Evolutionary conservation across 2,888 invertebrate species (phyloP).

Genomic region (Spilosoma lubricipeda): DNA sequence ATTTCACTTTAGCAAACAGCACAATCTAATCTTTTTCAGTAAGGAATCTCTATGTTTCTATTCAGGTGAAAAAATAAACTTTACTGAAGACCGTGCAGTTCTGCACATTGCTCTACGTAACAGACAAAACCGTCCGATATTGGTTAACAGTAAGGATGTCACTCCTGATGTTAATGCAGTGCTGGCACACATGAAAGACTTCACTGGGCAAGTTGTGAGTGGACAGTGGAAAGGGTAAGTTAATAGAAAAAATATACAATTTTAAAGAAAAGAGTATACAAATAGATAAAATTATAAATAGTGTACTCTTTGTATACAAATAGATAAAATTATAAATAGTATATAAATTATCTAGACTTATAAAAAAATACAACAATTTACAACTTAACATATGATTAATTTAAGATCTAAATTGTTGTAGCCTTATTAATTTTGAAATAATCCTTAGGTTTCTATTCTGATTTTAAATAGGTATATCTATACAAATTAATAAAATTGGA

Average conservation of each 20-base stretch:
- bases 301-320: too few relatives aligned
- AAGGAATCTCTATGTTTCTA: neutral
- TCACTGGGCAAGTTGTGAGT: slow-evolving; percentile 91
- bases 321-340: too few relatives aligned
- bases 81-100: slow-evolving; percentile 98
- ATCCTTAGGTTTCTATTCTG: too few relatives aligned
- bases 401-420: too few relatives aligned
- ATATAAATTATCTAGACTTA: too few relatives aligned
- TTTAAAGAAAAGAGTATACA: too few relatives aligned
- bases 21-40: neutral
- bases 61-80: slow-evolving; percentile 97
- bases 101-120: slow-evolving; percentile 98
- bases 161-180: slow-evolving; percentile 97
- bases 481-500: too few relatives aligned
- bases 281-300: too few relatives aligned
- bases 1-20: neutral
- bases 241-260: neutral
- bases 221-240: slow-evolving; percentile 89
- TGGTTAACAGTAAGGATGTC: slow-evolving; percentile 91
- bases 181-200: slow-evolving; percentile 97
- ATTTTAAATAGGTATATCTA: too few relatives aligned
- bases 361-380: too few relatives aligned
- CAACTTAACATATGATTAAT: too few relatives aligned
- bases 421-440: too few relatives aligned
- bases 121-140: slow-evolving; percentile 91